These are phyloP conservation scores for Xenopus borealis DNA, from an alignment of 2,113 vertebrate genomes.

Conservation along the genomic window DNA sequence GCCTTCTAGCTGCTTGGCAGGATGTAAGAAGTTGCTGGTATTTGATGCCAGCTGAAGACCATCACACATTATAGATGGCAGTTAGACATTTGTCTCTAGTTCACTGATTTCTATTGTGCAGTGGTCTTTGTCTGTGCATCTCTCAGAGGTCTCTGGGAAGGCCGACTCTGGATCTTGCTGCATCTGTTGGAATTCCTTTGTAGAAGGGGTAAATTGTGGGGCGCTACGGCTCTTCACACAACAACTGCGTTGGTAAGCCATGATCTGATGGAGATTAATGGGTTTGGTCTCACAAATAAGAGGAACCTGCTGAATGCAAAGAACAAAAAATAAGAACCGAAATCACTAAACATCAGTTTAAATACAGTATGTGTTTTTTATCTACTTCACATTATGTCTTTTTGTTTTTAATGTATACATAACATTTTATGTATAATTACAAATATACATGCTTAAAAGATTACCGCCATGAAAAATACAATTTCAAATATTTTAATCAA, in stretches of 20 bases:
- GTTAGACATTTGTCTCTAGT: conserved; percentile 91
- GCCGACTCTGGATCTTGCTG: conserved; percentile 78
- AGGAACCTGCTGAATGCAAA: conserved; percentile 69
- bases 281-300: conserved; percentile 87
- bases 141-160: conserved; percentile 61
- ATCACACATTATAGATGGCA: background rate
- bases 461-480: no score
- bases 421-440: no score
- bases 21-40: background rate
- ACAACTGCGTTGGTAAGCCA: conserved; percentile 89
- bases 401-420: no score
- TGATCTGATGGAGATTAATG: conserved; percentile 86
- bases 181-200: conserved; percentile 67
- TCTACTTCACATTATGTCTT: no score
- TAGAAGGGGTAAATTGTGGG: conserved; percentile 69
- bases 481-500: no score
- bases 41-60: background rate
- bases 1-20: conserved; percentile 1
- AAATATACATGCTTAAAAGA: no score
- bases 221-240: conserved; percentile 73
- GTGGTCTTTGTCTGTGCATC: conserved; percentile 79
- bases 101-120: conserved; percentile 93
- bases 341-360: background rate
- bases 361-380: no score
- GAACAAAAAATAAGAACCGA: conserved; percentile 35